These are phyloP conservation scores for Drosophila paulistorum DNA, from an alignment of 1,140 invertebrate genomes.

Conservation along the genomic window DNA sequence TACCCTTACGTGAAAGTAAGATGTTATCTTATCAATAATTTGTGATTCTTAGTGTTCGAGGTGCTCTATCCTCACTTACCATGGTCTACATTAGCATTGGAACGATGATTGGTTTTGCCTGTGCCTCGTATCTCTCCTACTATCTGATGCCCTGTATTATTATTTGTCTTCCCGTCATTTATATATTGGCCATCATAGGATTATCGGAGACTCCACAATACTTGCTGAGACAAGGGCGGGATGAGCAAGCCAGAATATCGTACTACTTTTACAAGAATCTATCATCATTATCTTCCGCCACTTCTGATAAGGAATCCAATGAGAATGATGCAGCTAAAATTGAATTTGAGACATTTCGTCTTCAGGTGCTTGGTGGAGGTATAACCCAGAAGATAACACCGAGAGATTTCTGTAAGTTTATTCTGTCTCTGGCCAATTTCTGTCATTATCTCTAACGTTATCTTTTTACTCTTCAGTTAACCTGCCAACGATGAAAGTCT, in stretches of 20 bases:
- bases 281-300: background rate
- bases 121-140: constrained; percentile 61
- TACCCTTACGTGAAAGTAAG: too few relatives aligned
- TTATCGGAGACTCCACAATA: constrained; percentile 62
- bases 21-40: too few relatives aligned
- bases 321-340: constrained; percentile 48
- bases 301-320: constrained; percentile 42
- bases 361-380: constrained; percentile 61
- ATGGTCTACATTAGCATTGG: constrained; percentile 65
- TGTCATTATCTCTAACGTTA: background rate
- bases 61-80: constrained; percentile 62
- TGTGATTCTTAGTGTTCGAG: constrained; percentile 54
- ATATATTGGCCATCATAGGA: constrained; percentile 49
- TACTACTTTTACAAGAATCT: constrained; percentile 71
- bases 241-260: constrained; percentile 53
- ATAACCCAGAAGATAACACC: constrained; percentile 43
- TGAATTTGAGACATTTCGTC: constrained; percentile 64
- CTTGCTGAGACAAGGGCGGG: constrained; percentile 45
- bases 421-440: background rate
- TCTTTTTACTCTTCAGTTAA: constrained; percentile 42
- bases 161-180: constrained; percentile 49
- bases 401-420: constrained; percentile 62
- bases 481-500: constrained; percentile 51
- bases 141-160: constrained; percentile 64
- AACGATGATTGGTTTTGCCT: constrained; percentile 54